A percentile compares a stretch with the other conserved stretches of the same genome.
phyloP scores from a whole-genome alignment of 2,797 vertebrate species.

The Ceryle rudis region DNA sequence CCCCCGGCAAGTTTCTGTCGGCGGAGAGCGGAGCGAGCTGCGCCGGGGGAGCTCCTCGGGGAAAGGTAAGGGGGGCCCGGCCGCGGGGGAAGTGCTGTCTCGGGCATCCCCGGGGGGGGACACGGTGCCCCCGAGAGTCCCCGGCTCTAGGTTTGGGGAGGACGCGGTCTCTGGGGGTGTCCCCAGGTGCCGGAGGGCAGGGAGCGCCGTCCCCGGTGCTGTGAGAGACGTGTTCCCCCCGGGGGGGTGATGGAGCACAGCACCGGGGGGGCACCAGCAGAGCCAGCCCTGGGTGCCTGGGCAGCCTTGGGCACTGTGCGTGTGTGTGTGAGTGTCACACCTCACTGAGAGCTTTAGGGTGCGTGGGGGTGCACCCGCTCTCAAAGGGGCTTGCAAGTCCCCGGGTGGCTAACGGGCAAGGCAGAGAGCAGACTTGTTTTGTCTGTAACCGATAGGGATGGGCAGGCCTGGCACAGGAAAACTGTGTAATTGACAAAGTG shows the following conservation, averaged over 20 bases:
- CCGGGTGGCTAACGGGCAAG: too few species aligned
- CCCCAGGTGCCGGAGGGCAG: neutral
- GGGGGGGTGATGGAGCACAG: neutral
- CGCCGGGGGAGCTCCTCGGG: neutral
- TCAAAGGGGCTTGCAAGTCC: neutral
- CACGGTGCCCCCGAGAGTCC: accelerated
- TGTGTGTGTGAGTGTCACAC: accelerated
- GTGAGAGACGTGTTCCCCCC: neutral
- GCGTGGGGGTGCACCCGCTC: accelerated
- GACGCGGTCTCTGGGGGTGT: neutral
- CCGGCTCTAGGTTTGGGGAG: neutral
- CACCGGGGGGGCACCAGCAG: accelerated
- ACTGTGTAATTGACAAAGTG: neutral
- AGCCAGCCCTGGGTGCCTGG: neutral
- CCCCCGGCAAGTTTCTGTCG: neutral
- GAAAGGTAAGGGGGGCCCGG: neutral
- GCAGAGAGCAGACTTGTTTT: neutral
- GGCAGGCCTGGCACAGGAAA: neutral
- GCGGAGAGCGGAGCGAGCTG: neutral
- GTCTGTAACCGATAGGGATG: accelerated
- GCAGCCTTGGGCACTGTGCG: neutral
- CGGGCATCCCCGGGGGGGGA: neutral
- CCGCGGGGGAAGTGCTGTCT: neutral
- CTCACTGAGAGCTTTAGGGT: neutral
- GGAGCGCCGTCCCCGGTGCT: neutral